Base-by-base conservation (phyloP, 2,888 invertebrate genomes). In the Abscondita cerata region DNA sequence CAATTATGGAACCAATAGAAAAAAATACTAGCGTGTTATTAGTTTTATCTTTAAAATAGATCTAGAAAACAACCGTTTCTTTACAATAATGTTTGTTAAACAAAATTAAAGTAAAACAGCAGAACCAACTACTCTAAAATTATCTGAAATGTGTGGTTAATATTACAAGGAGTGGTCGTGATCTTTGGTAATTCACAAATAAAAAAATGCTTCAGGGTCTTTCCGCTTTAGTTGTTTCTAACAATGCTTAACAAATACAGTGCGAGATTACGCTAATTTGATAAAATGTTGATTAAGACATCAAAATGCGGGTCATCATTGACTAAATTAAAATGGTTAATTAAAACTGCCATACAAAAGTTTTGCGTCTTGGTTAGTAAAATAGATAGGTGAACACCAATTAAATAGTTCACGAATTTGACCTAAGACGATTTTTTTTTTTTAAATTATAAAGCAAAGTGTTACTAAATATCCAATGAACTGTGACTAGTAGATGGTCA, bases 361-460 rank as follows among this genome's bases (percentile, higher is more conserved):
- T 52, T 52, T 44, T 51, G 47, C 56, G 56, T 19, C 44, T 61
- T 52, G 52, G 52, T 46, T 55, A 56, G 55, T 55, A 40, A 54
- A 53, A 52, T 58, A 34, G 44, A 51, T 60, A 60, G 48, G 54
- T 55, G 55, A 61, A 47, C 52, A 55, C 58, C 62, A 62, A 62
- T 62, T 62, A 62, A 62, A 62, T 34, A 62, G 62, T 62, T 58
- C 62, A 62, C 62, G 62, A 62, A 54, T 62, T 55, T 59, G 62
- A 62, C 62, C 62, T 47, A 58, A 51, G 46, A 33, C 52, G 33
- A 41, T 31, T 41, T 51, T 36, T 58, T 53, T 62, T 62, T 61
- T 62, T 40, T 59, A 55, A 41, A 41, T 50, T 57, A 48, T 47
- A 59, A 46, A 59, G 57, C 44, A 48, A 62, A 58, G 48, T 54